Percentiles rank a stretch among this genome's conserved stretches.
phyloP scores from a whole-genome alignment of 1,140 invertebrate genomes.

The Argopecten irradians region DNA sequence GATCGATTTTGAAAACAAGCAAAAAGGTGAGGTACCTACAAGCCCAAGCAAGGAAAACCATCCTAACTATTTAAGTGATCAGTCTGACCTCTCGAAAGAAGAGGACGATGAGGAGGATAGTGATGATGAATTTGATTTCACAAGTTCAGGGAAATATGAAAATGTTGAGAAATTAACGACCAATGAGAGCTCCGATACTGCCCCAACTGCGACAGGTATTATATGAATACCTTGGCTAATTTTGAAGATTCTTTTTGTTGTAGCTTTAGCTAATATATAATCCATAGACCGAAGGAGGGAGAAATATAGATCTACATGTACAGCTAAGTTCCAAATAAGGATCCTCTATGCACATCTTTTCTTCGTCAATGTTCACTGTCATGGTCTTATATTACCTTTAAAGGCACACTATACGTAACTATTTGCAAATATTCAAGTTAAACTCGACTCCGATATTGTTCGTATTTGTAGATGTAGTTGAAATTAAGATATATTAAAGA shows the following conservation, averaged over 20 bases:
- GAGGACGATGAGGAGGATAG: constrained; percentile 9
- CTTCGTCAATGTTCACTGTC: too few species aligned
- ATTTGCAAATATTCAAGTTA: too few species aligned
- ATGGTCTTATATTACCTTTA: too few species aligned
- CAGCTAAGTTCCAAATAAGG: too few species aligned
- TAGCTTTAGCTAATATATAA: constrained; percentile 14
- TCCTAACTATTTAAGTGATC: constrained; percentile 41
- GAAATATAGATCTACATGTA: not conserved
- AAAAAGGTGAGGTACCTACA: constrained; percentile 1
- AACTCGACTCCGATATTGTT: too few species aligned
- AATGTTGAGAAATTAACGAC: not conserved
- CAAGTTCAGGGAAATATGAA: not conserved
- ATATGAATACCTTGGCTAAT: not conserved
- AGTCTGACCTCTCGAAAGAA: constrained; percentile 32
- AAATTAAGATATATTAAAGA: too few species aligned
- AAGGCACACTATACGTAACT: too few species aligned
- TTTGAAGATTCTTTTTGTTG: not conserved
- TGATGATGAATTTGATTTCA: constrained; percentile 9
- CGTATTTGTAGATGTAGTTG: too few species aligned
- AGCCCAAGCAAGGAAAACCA: not conserved
- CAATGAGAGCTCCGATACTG: not conserved
- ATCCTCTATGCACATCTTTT: too few species aligned
- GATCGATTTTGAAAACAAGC: constrained; percentile 12
- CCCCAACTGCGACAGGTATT: not conserved
- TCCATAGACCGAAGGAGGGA: not conserved